Base-by-base conservation (phyloP, 2,797 vertebrate genomes). In the Falco cherrug region DNA sequence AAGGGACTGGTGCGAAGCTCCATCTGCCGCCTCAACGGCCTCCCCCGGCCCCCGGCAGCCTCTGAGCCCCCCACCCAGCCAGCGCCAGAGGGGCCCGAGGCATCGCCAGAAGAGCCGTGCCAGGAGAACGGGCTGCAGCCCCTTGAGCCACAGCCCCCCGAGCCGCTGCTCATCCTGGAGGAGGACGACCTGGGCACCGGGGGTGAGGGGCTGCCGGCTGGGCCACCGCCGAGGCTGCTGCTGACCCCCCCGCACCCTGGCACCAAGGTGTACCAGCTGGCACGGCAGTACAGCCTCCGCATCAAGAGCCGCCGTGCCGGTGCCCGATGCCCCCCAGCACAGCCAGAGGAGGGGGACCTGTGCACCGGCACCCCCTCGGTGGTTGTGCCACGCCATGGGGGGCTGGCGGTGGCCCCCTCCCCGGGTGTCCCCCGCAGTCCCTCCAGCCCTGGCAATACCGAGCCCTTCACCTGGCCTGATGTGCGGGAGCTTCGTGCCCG, bases 201-300 rank as follows among this genome's bases (percentile, higher is more conserved):
- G 2, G 95, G 96, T 43, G 35, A 26, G 95, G 97, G 41, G 95
- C 97, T 0, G 22, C 95, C 50, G 88, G 96, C 64, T 48, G 87
- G 12, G 18, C 22, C 67, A 0, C 29, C 64, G 3, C 77, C 85
- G 0, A 64, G 17, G 54, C 31, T 93, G 45, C 88, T 65, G 82
- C 60, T 91, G 65, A 87, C 74, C 3, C 82, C 91, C 7, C 65
- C 78, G 19, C 78, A 47, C 31, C 97, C 99, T 96, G 99, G 98
- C 95, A 99, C 98, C 96, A 99, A 99, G 97, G 99, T 99, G 61
- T 99, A 99, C 97, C 99, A 99, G 96, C 95, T 99, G 97, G 99
- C 99, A 1, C 98, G 99, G 63, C 99, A 99, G 96, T 99, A 99
- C 97, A 99, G 99, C 96, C 99, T 99, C 93, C 99, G 99, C 77